Evolutionary conservation across 1,140 invertebrate genomes (phyloP), one percentile per base, ranked within the genome.

Genomic region (Stenopsyche tienmushanensis): DNA sequence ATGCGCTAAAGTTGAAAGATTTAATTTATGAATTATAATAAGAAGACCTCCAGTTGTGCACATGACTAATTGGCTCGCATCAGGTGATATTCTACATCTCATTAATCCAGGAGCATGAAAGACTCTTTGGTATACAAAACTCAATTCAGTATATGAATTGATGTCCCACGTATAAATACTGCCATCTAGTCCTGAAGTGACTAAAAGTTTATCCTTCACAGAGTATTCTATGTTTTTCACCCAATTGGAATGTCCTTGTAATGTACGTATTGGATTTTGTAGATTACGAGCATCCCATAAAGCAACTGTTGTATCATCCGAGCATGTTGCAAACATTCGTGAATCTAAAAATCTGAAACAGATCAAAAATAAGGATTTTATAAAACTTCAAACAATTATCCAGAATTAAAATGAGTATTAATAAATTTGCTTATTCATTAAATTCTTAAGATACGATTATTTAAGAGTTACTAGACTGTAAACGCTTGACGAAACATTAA

Each of bases 141-240:
- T 90, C 71, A 86, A 87, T 73, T 92, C 91, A 21, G 89, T 90
- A 72, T 83, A 90, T 75, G 87, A 92, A 77, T 96, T 95, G 21
- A 97, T 93, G 75, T 97, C 92, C 95, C 95, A 97, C 1, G 92
- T 91, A 72, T 92, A 94, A 76, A 97, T 93, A 70, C 89, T 92
- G 13, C 94, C 94, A 79, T 97, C 94, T 77, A 97, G 92, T 3
- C 93, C 93, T 29, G 93, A 96, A 1, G 93, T 95, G 1, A 97
- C 85, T 20, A 97, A 81, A 2, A 94, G 80, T 60, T 92, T 89
- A 72, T 93, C 90, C 70, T 86, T 88, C n/a, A 87, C 84, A 47
- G 91, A 93, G 75, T 93, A 97, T 75, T 97, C 94, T 65, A 97
- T 95, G 76, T 96, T 97, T 79, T 97, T 97, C 5, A 97, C 95